Base-by-base conservation (phyloP, 1,140 invertebrate species). In the Drosophila setifemur region DNA sequence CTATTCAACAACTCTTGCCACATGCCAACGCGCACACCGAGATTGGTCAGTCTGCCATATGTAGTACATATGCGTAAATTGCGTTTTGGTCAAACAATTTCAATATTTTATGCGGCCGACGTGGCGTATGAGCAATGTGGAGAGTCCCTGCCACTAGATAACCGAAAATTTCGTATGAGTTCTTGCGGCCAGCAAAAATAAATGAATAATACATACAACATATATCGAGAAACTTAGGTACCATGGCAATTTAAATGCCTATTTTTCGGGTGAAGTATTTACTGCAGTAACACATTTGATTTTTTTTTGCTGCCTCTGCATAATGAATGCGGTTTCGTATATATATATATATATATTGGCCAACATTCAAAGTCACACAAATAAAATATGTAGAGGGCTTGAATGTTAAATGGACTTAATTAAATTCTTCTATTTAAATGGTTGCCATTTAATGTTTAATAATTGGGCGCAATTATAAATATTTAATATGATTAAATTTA, bases 31-130 rank as follows among this genome's bases (percentile, higher is more conserved):
- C 11, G 8, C 45, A 21, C 18, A 28, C 23, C 6, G 12, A 63
- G 23, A 18, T 18, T 16, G 31, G 40, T 39, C 42, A 68, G 53
- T 53, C 43, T 68, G 60, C 48, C 43, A 68, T 44, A 68, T 67
- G 60, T 50, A n/a, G n/a, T n/a, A n/a, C n/a, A n/a, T n/a, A 54
- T 68, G 48, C 49, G 64, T 67, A 68, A 68, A 68, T 68, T 68
- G 64, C 37, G 48, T 68, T 68, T 52, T 29, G 61, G 60, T 68
- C 45, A 67, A 68, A n/a, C 40, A 68, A 53, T 68, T 61, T 61
- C 45, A 72, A 71, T 72, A 71, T 72, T 72, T 72, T 61, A 71
- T 72, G 54, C 55, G 47, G 31, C 49, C 26, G 5, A 55, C 25
- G 35, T 43, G 64, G 63, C 64, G 64, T 68, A 68, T 68, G 64